Base-by-base conservation (phyloP, 1,140 invertebrate species). In the Conopomorpha cramerella region DNA sequence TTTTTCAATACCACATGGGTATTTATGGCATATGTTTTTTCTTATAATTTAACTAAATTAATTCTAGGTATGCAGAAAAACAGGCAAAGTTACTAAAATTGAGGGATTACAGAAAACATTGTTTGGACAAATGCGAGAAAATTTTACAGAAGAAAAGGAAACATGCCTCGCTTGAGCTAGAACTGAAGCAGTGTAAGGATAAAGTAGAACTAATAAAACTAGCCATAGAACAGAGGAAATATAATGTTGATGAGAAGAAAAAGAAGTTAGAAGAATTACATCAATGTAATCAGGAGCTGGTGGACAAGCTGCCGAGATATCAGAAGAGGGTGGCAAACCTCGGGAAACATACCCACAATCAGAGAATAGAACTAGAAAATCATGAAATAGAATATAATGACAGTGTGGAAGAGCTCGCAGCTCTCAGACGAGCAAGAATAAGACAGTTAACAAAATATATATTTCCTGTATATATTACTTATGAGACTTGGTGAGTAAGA, bases 371-470 rank as follows among this genome's bases (percentile, higher is more conserved):
- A 41, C 61, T 83, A 28, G 65, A 79, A 45, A 77, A 80, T 36
- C 55, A 50, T 37, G 77, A 77, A 19, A 73, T 74, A 38, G 56
- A 55, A 15, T 77, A 86, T 27, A 74, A 79, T 32, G 78, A 81
- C 28, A 81, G 82, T 43, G 73, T 80, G 26, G 71, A 81, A 11
- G 55, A 82, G 17, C 55, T 88, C 16, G 88, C 87, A 45, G 82
- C 81, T 46, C 51, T 87, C 25, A 77, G 86, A 23, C 76, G 82
- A 52, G 74, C 77, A 26, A 80, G 84, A 45, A 81, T 89, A 29
- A 73, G 85, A 38, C 86, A 90, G 56, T 78, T 92, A 8, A 82
- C 85, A 28, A 78, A 86, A 46, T 89, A 87, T 64, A 89, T 93
- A 51, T 92, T 93, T 72, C 88, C 88, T 8, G 84, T 92, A 3